phyloP scores from a whole-genome alignment of 2,888 invertebrate genomes.

The Papilio elwesi region DNA sequence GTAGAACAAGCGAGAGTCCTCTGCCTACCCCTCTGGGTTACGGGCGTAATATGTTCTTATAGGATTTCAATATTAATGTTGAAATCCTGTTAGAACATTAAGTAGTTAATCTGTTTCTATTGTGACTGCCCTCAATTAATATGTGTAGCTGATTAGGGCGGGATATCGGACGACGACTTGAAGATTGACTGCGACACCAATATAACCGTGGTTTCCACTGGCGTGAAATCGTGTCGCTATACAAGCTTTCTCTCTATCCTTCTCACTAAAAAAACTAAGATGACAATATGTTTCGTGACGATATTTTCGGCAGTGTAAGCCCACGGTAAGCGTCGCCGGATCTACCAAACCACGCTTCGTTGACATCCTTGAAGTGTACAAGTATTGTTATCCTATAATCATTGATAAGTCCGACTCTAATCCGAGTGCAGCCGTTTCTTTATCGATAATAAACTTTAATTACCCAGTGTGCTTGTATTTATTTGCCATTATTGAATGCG shows the following conservation, averaged over 20 bases:
- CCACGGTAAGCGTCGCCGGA: not conserved
- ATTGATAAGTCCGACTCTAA: not conserved
- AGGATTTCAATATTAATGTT: not conserved
- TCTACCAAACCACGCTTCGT: not conserved
- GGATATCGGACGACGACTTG: not conserved
- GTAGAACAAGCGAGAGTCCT: no score
- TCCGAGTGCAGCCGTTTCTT: not conserved
- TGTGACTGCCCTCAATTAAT: not conserved
- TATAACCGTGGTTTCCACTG: no score
- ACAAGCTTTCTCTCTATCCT: not conserved
- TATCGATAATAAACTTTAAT: not conserved
- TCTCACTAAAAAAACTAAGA: not conserved
- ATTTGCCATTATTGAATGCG: no score
- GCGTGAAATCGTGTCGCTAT: no score
- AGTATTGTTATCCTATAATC: not conserved
- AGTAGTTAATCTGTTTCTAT: conserved; percentile 5
- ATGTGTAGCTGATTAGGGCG: not conserved
- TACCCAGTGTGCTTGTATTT: no score
- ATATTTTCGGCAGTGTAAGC: no score
- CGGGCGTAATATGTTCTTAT: no score
- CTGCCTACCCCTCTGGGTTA: no score
- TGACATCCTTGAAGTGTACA: not conserved
- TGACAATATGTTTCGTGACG: not conserved
- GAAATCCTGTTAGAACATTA: not conserved
- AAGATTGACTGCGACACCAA: not conserved